Evolutionary conservation across 1,140 invertebrate genomes (phyloP), one percentile per base, ranked within the genome.

Genomic region (Hypothenemus hampei): DNA sequence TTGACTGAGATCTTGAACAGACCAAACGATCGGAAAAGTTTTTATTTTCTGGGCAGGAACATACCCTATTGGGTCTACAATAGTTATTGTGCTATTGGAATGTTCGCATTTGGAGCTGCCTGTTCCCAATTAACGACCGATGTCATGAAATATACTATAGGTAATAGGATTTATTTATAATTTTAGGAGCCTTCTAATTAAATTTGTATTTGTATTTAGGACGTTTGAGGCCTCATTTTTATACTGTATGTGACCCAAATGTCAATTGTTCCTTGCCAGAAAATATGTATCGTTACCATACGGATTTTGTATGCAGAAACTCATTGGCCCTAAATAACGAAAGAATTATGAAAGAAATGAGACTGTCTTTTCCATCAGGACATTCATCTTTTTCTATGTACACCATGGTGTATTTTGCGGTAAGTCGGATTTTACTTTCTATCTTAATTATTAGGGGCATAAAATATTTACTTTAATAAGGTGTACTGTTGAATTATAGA

Each of bases 81-180:
- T 58, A 77, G 80, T n/a, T 91, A 91, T 65, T 78, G 79, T 51
- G 80, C 83, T 54, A 72, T 91, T 7, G 85, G 87, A 1, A 72
- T 90, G 0, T 95, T 93, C 66, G 81, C 84, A 22, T 94, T 93
- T 70, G 92, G 91, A 0, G 85, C 86, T n/a, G 83, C 82, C 1
- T 81, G 84, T 54, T 88, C 85, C 39, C 87, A 92, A 70, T 72
- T 93, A 11, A 82, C 84, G 5, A 94, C 91, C 3, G 91, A 96
- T 65, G 82, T 95, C 60, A 89, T 86, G 18, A 97, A 97, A 73
- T 96, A 95, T 64, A 85, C 85, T 1, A 85, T 97, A 54, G 95
- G 95, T 20, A 41, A 26, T n/a, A n/a, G n/a, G n/a, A n/a, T n/a
- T n/a, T n/a, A n/a, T 1, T 13, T 1, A 31, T 1, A 13, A 1